Evolutionary conservation across 2,797 vertebrate species (phyloP), one percentile per base, ranked within the genome.

Genomic region (Myotis planiceps): DNA sequence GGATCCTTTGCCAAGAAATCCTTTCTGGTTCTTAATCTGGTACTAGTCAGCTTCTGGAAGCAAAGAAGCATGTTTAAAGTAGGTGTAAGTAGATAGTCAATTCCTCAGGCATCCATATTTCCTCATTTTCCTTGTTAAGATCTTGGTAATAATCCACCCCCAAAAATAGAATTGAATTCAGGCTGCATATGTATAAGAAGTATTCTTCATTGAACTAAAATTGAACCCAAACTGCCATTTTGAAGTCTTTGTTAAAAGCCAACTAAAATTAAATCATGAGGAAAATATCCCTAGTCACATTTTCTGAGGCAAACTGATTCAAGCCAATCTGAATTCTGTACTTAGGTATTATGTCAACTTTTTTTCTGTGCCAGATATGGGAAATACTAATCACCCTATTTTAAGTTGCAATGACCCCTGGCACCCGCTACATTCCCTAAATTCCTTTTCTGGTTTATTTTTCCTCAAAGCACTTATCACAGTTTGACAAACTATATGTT

Each of bases 101-200:
- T 85, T 88, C 84, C 95, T 96, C 55, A 84, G 74, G 63, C 91
- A 90, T 85, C 91, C 82, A 71, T 96, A 96, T 88, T 97, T 97
- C 94, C 96, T 96, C 86, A 78, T 95, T 96, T 97, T 94, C 80
- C 95, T 79, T 97, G 94, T 96, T 97, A 97, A 94, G 95, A 93
- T 92, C 84, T 97, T 96, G 93, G 92, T 96, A 92, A 90, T 74
- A 85, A 85, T 96, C 96, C 96, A 96, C 32, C 13, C 39, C 42
- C 91, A 90, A 80, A 95, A 95, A 95, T 79, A 94, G 78, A 92
- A 93, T 51, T 92, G 85, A 94, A 93, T 95, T 39, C 78, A 85
- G 63, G 34, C 63, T 90, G 74, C 94, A 92, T 97, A 89, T 96
- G 49, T 82, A 95, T 90, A 42, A 96, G 94, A 95, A 63, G 83